These are phyloP conservation scores for Muraenolepis orangiensis DNA, from an alignment of 2,797 vertebrate species.

Conservation along the genomic window DNA sequence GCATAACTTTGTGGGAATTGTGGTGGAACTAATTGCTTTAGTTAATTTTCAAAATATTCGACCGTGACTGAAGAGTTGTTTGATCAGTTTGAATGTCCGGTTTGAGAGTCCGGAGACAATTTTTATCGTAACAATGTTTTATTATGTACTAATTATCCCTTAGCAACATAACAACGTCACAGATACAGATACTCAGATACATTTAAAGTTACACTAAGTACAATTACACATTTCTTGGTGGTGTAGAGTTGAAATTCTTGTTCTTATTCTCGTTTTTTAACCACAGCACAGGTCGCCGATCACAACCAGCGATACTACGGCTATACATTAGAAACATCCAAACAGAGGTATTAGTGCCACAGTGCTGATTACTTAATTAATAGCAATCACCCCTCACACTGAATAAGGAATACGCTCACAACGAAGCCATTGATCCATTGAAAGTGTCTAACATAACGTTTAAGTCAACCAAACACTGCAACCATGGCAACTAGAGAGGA, in stretches of 20 bases:
- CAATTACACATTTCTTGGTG: not conserved
- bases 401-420: not conserved
- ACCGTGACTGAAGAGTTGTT: not conserved
- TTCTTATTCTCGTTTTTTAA: not conserved
- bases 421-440: not conserved
- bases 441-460: slow-evolving; percentile 14
- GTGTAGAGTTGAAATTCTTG: not conserved
- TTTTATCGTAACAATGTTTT: too few species aligned
- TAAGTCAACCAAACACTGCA: slow-evolving; percentile 41
- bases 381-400: not conserved
- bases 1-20: not conserved
- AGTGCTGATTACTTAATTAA: not conserved
- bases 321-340: not conserved
- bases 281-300: not conserved
- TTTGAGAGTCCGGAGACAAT: too few species aligned
- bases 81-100: too few species aligned
- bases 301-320: not conserved
- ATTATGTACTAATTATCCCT: too few species aligned
- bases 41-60: not conserved
- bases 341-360: not conserved
- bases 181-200: not conserved
- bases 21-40: not conserved
- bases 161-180: not conserved
- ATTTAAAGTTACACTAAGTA: not conserved
- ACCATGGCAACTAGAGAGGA: slow-evolving; percentile 45